Evolutionary conservation across 2,797 vertebrate species (phyloP).

Genomic region (Notolabrus celidotus): DNA sequence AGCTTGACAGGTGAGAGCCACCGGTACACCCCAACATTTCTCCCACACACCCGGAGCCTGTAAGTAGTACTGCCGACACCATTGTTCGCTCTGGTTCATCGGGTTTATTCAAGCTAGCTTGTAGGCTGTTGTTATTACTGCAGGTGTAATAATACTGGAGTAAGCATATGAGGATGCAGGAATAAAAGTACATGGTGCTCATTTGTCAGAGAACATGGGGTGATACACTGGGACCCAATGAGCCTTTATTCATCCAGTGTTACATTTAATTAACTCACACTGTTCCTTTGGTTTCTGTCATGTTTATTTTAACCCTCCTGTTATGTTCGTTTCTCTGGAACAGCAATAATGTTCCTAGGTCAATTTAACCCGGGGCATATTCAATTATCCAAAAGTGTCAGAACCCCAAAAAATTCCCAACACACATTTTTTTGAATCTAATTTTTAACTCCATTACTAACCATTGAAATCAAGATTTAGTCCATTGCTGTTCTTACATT

Average conservation of each 20-base stretch:
- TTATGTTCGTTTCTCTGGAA: too few relatives aligned
- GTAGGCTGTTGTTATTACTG: conserved; percentile 10
- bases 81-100: conserved; percentile 53
- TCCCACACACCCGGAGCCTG: background rate
- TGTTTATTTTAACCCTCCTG: too few relatives aligned
- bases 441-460: too few relatives aligned
- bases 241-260: background rate
- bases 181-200: background rate
- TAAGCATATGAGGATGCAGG: background rate
- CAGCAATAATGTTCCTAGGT: too few relatives aligned
- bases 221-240: background rate
- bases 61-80: conserved; percentile 28
- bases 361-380: too few relatives aligned
- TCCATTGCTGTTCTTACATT: too few relatives aligned
- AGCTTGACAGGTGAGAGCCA: conserved; percentile 90
- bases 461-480: too few relatives aligned
- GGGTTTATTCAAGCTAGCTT: conserved; percentile 41
- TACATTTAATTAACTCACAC: background rate
- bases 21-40: background rate
- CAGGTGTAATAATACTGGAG: conserved; percentile 17
- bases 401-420: too few relatives aligned
- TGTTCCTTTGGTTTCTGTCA: background rate
- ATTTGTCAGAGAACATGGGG: background rate
- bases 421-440: too few relatives aligned
- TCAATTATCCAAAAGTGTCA: too few relatives aligned